Conservation (phyloP, 1,140 invertebrate species). For the Archivesica marissinica region DNA sequence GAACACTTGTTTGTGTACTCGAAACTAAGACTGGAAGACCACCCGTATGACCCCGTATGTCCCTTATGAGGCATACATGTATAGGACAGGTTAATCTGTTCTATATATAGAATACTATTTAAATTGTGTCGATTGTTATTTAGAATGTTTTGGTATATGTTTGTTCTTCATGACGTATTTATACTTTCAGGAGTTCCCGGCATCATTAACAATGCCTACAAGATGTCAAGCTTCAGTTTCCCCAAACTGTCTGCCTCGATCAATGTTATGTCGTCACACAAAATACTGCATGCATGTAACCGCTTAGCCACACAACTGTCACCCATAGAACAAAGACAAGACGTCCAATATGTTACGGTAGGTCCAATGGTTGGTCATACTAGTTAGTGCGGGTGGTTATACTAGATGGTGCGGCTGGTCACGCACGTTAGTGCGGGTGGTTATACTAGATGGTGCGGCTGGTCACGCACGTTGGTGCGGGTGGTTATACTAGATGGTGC, state of each 20-base stretch:
- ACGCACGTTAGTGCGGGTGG: no score
- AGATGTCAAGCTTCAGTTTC: conserved; percentile 53
- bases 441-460: no score
- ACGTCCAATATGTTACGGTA: conserved; percentile 36
- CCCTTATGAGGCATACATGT: not conserved
- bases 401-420: no score
- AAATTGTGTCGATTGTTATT: not conserved
- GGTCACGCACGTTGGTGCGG: no score
- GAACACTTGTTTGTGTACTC: no score
- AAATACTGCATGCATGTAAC: conserved; percentile 60
- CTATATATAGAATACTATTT: not conserved
- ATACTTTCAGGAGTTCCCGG: conserved; percentile 52
- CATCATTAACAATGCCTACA: conserved; percentile 60
- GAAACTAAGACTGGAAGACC: not conserved
- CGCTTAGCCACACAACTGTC: conserved; percentile 43
- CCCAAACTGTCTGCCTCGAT: conserved; percentile 30
- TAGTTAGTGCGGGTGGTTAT: no score
- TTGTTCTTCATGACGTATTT: not conserved
- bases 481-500: no score
- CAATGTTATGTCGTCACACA: conserved; percentile 29
- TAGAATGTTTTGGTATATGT: not conserved
- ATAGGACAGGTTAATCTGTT: not conserved
- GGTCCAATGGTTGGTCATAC: no score
- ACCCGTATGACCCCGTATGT: not conserved
- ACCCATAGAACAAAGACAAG: not conserved